Evolutionary conservation across 2,113 vertebrate species (phyloP).

Genomic region (Ancistrus triradiatus): DNA sequence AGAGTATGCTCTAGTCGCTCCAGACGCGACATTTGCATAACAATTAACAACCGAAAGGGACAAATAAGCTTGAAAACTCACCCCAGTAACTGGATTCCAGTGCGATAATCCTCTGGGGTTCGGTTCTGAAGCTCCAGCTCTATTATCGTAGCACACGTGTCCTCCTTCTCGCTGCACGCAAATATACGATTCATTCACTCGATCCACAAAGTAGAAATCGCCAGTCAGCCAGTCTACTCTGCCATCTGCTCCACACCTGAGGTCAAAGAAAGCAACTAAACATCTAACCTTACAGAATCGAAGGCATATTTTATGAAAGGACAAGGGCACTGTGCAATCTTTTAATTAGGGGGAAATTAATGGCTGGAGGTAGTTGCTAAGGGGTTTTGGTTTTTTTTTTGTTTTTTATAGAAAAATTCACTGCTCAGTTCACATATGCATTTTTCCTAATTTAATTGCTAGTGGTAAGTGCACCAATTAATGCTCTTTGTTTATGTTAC

Average conservation of each 20-base stretch:
- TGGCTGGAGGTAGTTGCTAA: no score
- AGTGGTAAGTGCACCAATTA: no score
- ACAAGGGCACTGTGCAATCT: background rate
- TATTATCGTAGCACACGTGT: slow-evolving; percentile 75
- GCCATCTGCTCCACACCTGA: slow-evolving; percentile 80
- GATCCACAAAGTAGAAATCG: slow-evolving; percentile 82
- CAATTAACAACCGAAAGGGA: no score
- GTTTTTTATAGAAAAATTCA: no score
- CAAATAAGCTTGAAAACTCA: slow-evolving; percentile 65
- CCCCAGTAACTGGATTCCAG: slow-evolving; percentile 77
- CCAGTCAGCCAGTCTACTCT: slow-evolving; percentile 80
- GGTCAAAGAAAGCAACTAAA: slow-evolving; percentile 21
- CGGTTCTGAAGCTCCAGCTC: slow-evolving; percentile 78
- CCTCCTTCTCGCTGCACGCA: slow-evolving; percentile 70
- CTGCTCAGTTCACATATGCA: no score
- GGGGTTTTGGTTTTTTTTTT: no score
- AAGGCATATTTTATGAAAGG: slow-evolving; percentile 26
- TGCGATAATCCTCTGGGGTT: slow-evolving; percentile 77
- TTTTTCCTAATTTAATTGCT: no score
- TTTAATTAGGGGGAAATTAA: no score
- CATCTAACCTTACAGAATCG: no score
- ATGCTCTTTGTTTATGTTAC: no score
- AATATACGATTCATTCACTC: slow-evolving; percentile 76
- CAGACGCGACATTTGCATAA: no score
- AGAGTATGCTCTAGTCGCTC: no score